Evolutionary conservation across 2,113 vertebrate species (phyloP), one percentile per base, ranked within the genome.

Genomic region (Neogale vison): DNA sequence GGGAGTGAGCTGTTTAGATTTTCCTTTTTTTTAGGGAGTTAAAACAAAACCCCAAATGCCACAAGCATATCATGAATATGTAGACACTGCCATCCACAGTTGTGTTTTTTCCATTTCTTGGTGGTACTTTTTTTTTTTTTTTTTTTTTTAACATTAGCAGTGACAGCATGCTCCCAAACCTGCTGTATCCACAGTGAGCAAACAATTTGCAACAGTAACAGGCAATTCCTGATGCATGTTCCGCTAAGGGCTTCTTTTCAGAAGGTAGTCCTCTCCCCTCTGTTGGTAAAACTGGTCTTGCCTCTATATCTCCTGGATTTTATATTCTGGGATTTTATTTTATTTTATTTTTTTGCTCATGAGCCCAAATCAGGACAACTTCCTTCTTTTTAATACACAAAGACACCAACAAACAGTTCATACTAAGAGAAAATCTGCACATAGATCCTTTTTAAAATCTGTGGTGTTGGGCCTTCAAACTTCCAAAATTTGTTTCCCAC

Each of bases 401-500:
- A 69, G n/a, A 18, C 42, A 59, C 76, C 77, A 39, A 50, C 23
- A 47, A 69, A 39, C 65, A 69, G 39, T 77, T 1, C 18, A 61
- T 29, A 20, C 0, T 8, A 31, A 57, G 50, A 21, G 23, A 23
- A 87, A 50, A 47, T 31, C 24, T 11, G 42, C 4, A 15, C 20
- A 1, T 1, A 39, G 31, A n/a, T 39, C 23, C 4, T 26, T 72
- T 39, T 29, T 10, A 1, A 34, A 67, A 24, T 83, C 50, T 4
- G 89, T 23, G 29, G 55, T 15, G 1, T 55, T 83, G 13, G 18
- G 18, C 96, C 96, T 95, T 98, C 96, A 94, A 98, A 98, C 98
- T 97, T 97, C 98, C 95, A 96, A 97, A 95, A 95, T 95, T 98
- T 94, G 93, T 97, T 98, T 98, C 72, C 88, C 96, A 98, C 90